These are phyloP conservation scores for Idaea straminata DNA, from an alignment of 2,888 invertebrate genomes.

Conservation along the genomic window DNA sequence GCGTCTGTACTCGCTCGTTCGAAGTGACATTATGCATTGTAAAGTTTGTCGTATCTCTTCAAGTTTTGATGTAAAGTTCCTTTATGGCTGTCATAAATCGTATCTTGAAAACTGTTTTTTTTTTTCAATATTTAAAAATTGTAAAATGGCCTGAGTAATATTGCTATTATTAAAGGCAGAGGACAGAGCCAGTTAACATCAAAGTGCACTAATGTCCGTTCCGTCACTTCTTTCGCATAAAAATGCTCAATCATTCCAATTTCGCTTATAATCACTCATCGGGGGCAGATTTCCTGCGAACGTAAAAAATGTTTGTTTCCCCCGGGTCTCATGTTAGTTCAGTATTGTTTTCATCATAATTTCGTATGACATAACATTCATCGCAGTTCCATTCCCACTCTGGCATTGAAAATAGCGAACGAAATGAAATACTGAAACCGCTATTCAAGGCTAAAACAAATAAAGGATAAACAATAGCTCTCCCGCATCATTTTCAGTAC, in stretches of 20 bases:
- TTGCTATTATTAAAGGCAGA: not conserved
- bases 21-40: conserved; percentile 13
- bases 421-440: conserved; percentile 41
- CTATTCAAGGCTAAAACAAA: conserved; percentile 52
- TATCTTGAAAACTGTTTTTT: conserved; percentile 14
- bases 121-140: conserved; percentile 2
- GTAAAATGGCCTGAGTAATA: not conserved
- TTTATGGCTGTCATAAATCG: conserved; percentile 16
- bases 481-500: conserved; percentile 59
- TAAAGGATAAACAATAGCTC: conserved; percentile 54
- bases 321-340: not conserved
- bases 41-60: conserved; percentile 9
- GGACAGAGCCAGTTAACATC: not conserved
- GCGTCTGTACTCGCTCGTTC: conserved; percentile 42
- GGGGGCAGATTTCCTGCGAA: not conserved
- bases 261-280: conserved; percentile 1
- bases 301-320: not conserved
- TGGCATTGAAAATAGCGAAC: conserved; percentile 30
- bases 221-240: not conserved
- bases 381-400: conserved; percentile 20
- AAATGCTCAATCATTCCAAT: conserved; percentile 1
- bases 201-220: not conserved
- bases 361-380: conserved; percentile 15
- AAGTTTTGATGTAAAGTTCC: conserved; percentile 15
- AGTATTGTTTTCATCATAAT: conserved; percentile 1